phyloP scores from a whole-genome alignment of 1,140 invertebrate genomes.

The Pristionchus pacificus region DNA sequence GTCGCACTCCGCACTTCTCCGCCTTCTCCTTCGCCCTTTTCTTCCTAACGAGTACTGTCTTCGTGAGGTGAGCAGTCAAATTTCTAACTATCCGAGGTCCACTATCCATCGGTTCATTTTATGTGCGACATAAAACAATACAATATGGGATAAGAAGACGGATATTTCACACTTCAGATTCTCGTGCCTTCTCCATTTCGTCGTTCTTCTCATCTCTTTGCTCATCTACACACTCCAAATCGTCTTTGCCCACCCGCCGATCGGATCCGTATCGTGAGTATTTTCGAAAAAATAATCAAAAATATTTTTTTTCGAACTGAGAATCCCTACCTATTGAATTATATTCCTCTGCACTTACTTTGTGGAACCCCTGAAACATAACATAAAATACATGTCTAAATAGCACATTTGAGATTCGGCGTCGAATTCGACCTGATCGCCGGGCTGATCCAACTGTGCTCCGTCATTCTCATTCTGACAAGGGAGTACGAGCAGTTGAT shows the following conservation, averaged over 20 bases:
- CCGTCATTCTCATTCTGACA: constrained; percentile 43
- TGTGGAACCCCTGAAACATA: neutral
- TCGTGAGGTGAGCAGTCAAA: constrained; percentile 45
- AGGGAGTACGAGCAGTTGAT: constrained; percentile 47
- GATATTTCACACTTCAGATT: too few relatives aligned
- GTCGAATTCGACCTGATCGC: constrained; percentile 47
- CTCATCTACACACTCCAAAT: constrained; percentile 46
- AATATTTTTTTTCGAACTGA: neutral
- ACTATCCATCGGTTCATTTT: too few relatives aligned
- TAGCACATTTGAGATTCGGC: constrained; percentile 40
- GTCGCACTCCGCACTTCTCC: constrained; percentile 47
- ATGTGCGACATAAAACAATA: too few relatives aligned
- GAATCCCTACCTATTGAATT: constrained; percentile 1
- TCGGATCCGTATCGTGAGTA: constrained; percentile 19
- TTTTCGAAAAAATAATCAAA: constrained; percentile 1
- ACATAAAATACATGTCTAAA: neutral
- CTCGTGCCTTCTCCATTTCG: constrained; percentile 29
- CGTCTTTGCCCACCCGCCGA: constrained; percentile 45
- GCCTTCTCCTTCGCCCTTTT: constrained; percentile 48
- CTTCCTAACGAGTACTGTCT: constrained; percentile 49
- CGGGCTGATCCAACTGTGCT: constrained; percentile 33
- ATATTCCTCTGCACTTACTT: constrained; percentile 1
- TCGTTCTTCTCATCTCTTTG: constrained; percentile 43
- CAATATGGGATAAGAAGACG: too few relatives aligned
- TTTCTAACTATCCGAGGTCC: constrained; percentile 22